These are phyloP conservation scores for Eleutherodactylus coqui DNA, from an alignment of 2,797 vertebrate genomes.

Conservation along the genomic window DNA sequence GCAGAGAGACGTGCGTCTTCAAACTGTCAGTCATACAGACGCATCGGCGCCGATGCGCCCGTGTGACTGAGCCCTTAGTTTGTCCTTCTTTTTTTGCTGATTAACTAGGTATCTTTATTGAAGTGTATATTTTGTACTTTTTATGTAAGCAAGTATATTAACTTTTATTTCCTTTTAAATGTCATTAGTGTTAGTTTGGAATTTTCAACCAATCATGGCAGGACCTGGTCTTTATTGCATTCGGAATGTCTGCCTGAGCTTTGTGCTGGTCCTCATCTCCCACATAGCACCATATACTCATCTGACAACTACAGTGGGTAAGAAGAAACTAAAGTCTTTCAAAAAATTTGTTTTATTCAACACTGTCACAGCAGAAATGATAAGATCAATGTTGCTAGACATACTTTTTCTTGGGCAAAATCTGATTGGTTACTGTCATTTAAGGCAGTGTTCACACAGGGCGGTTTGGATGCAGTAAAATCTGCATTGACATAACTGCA, in stretches of 20 bases:
- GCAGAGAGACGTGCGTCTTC: too few species aligned
- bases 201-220: slow-evolving; percentile 94
- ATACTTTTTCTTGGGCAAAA: not conserved
- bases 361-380: not conserved
- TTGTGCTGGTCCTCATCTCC: slow-evolving; percentile 91
- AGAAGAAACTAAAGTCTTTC: slow-evolving; percentile 57
- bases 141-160: not conserved
- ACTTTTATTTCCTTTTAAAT: not conserved
- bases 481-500: too few species aligned
- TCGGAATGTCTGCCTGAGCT: slow-evolving; percentile 93
- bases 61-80: too few species aligned
- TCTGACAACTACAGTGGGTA: slow-evolving; percentile 98
- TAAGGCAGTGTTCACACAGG: too few species aligned
- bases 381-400: not conserved
- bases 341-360: not conserved
- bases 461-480: too few species aligned
- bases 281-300: slow-evolving; percentile 94
- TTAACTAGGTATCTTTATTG: too few species aligned
- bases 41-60: too few species aligned
- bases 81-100: too few species aligned
- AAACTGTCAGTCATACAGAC: too few species aligned
- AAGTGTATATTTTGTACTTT: too few species aligned
- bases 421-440: not conserved
- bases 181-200: slow-evolving; percentile 86
- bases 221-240: slow-evolving; percentile 93